Evolutionary conservation across 2,113 vertebrate species (phyloP).

Genomic region (Oryzias woworae): DNA sequence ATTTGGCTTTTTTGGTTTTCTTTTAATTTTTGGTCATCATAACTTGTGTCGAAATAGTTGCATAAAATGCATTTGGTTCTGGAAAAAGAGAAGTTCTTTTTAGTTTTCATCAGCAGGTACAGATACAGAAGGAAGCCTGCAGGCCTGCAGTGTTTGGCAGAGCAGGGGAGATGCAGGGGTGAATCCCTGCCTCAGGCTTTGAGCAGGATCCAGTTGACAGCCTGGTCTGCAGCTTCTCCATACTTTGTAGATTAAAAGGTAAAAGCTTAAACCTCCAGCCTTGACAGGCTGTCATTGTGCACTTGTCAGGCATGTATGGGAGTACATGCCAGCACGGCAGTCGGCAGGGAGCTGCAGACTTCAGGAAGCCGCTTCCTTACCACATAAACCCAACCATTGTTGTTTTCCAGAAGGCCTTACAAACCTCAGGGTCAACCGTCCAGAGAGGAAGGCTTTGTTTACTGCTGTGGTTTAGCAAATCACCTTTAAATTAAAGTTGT

Average conservation of each 20-base stretch:
- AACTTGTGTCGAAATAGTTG: too few relatives aligned
- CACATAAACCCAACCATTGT: constrained; percentile 26
- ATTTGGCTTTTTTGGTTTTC: too few relatives aligned
- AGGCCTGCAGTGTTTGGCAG: neutral
- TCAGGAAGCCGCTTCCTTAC: constrained; percentile 30
- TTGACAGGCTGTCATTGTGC: constrained; percentile 50
- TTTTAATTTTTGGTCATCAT: too few relatives aligned
- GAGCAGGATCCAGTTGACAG: constrained; percentile 2
- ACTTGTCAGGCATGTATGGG: constrained; percentile 26
- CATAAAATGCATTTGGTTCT: too few relatives aligned
- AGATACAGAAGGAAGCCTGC: too few relatives aligned
- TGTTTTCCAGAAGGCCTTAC: constrained; percentile 10
- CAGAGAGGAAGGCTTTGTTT: constrained; percentile 16
- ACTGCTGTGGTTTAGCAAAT: constrained; percentile 14
- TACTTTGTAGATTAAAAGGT: constrained; percentile 29
- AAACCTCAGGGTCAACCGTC: constrained; percentile 12
- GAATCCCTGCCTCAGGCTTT: constrained; percentile 22
- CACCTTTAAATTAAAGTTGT: neutral
- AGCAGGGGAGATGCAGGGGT: constrained; percentile 1
- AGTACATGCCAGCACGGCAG: constrained; percentile 13
- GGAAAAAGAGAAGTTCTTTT: too few relatives aligned
- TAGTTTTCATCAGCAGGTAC: too few relatives aligned
- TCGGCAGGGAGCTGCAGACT: constrained; percentile 31
- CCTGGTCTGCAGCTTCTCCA: constrained; percentile 14
- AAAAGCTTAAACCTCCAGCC: constrained; percentile 32